Percentiles rank a stretch among this genome's conserved stretches.
These are phyloP conservation scores for Eurytoma adleriae DNA, from an alignment of 2,888 invertebrate genomes.

Conservation along the genomic window DNA sequence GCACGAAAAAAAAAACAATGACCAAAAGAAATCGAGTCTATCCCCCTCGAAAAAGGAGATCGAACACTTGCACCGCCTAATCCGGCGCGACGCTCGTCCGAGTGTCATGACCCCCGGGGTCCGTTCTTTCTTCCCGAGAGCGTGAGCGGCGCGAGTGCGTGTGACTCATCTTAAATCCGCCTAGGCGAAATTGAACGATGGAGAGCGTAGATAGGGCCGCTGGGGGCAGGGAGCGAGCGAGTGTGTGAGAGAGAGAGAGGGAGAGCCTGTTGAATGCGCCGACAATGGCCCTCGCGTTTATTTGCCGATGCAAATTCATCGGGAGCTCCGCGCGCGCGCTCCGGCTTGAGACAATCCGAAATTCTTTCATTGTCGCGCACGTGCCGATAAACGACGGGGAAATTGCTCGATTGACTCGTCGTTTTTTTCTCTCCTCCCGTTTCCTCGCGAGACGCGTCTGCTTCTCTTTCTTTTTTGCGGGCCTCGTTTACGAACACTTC, in stretches of 20 bases:
- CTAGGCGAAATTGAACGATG: conserved; percentile 28
- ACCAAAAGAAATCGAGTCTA: too few species aligned
- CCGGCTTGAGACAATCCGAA: conserved; percentile 5
- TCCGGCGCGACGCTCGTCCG: too few species aligned
- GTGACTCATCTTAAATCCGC: conserved; percentile 45
- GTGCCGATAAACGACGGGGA: conserved; percentile 11
- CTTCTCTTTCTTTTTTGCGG: neutral
- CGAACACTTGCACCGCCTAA: too few species aligned
- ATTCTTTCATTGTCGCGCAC: conserved; percentile 31
- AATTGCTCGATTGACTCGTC: conserved; percentile 1
- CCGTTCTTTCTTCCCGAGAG: too few species aligned
- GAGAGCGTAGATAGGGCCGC: too few species aligned
- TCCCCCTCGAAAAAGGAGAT: too few species aligned
- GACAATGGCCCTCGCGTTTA: neutral
- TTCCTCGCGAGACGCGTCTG: neutral
- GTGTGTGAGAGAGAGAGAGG: neutral
- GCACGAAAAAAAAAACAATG: too few species aligned
- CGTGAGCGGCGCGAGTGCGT: neutral
- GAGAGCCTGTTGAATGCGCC: conserved; percentile 25
- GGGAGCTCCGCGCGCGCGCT: neutral
- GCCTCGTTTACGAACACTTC: neutral
- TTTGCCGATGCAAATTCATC: conserved; percentile 38
- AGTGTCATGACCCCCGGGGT: too few species aligned
- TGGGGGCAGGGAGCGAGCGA: neutral
- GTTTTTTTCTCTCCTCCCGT: neutral